phyloP scores from a whole-genome alignment of 2,797 vertebrate species.

The Kryptopterus vitreolus region DNA sequence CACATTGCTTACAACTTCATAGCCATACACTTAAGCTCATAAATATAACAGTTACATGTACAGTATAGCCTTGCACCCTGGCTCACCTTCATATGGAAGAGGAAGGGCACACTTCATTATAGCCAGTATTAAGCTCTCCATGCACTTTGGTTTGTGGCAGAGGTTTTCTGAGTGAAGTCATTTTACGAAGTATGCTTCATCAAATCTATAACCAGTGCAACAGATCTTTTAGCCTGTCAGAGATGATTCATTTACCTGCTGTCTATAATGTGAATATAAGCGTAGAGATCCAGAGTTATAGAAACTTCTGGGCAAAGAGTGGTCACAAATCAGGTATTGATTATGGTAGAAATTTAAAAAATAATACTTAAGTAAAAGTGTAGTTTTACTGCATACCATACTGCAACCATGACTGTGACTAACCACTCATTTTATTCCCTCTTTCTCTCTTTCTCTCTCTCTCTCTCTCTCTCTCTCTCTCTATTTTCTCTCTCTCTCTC shows the following conservation, averaged over 20 bases:
- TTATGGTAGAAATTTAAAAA: too few relatives aligned
- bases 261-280: neutral
- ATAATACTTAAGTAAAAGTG: too few relatives aligned
- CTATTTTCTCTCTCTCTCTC: too few relatives aligned
- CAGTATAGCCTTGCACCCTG: neutral
- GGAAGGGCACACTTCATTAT: neutral
- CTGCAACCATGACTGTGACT: too few relatives aligned
- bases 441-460: too few relatives aligned
- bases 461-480: too few relatives aligned
- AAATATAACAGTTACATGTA: neutral
- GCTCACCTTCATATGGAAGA: neutral
- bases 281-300: neutral
- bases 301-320: neutral
- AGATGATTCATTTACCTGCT: neutral
- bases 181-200: too few relatives aligned
- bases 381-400: too few relatives aligned
- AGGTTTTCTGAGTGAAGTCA: neutral
- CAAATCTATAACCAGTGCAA: neutral
- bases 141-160: neutral
- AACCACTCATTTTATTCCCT: too few relatives aligned
- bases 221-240: neutral
- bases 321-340: too few relatives aligned
- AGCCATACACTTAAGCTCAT: neutral
- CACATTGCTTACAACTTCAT: neutral
- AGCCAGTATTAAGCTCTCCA: neutral